Base-by-base conservation (phyloP, 2,888 invertebrate species). In the Caenorhabditis sp. region DNA sequence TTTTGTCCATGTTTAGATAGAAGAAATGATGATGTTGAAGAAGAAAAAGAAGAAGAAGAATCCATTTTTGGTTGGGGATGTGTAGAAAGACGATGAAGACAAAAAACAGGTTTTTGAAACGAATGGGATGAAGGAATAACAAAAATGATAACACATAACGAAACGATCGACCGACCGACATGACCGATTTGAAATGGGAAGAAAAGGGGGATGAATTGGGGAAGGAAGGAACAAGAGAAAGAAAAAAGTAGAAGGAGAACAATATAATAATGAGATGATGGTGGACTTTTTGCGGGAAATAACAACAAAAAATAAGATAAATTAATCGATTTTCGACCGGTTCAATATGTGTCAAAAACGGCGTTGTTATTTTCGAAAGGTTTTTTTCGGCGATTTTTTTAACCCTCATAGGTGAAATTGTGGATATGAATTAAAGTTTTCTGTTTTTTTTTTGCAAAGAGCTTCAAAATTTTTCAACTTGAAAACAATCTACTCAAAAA, bases 111-210 rank as follows among this genome's bases (percentile, higher is more conserved):
- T 43, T 43, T 43, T 43, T 14, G 43, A 43, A 43, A 43, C 43
- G 43, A 43, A 43, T 43, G 43, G n/a, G n/a, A n/a, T n/a, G n/a
- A n/a, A n/a, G n/a, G 43, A 43, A 43, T 43, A 43, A 43, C 43
- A 43, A 43, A 43, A 43, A 43, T 43, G 43, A 43, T 43, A 43
- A 43, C 43, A 43, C 17, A 43, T 31, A 31, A 31, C 12, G 43
- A 43, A 43, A 43, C 43, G 43, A 43, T 17, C 14, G 43, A 43
- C 43, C 43, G 43, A 43, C 43, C 43, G 43, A 43, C 43, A 6
- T 10, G 31, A 31, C 31, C 31, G 31, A 31, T 10, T 6, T 3
- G 14, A 43, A 43, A 43, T 43, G 43, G 43, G 43, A 17, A 14
- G 43, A 43, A 5, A 17, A 17, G 17, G 17, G 43, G 17, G 17